Percentiles rank a stretch among this genome's conserved stretches.
Conservation (phyloP, 2,888 invertebrate species). For the Polymixis lichenea region DNA sequence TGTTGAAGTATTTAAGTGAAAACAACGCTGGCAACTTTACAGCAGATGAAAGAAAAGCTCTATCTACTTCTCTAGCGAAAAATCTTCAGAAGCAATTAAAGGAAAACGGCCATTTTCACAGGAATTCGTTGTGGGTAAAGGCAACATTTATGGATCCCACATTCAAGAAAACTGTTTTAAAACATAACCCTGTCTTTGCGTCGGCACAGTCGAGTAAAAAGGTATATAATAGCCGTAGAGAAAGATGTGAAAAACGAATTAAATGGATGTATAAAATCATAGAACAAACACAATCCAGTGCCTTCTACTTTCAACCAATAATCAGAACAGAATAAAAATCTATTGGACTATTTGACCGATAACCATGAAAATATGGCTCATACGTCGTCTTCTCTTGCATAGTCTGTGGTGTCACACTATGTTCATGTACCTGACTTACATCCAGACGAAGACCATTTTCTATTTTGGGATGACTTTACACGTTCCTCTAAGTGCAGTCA, state of each 20-base stretch:
- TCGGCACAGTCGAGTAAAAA: not conserved
- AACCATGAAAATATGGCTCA: not conserved
- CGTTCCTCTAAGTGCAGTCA: too few species aligned
- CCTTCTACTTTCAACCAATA: not conserved
- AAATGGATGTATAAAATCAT: not conserved
- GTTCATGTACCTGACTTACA: too few species aligned
- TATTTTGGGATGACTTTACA: too few species aligned
- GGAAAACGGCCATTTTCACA: too few species aligned
- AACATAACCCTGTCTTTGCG: not conserved
- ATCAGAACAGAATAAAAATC: not conserved
- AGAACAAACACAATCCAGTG: not conserved
- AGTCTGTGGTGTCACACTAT: too few species aligned
- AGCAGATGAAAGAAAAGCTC: slow-evolving; percentile 9
- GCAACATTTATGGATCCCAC: slow-evolving; percentile 16
- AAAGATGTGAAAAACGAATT: not conserved
- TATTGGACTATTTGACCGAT: not conserved
- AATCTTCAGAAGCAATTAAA: not conserved
- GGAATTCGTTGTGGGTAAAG: too few species aligned
- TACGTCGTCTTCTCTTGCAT: not conserved
- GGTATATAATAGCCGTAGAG: not conserved
- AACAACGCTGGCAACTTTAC: slow-evolving; percentile 9
- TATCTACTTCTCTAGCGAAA: not conserved
- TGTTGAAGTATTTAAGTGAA: slow-evolving; percentile 1
- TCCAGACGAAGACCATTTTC: too few species aligned
- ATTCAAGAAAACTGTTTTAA: not conserved